Base-by-base conservation (phyloP, 2,797 vertebrate genomes). In the Neosalanx taihuensis region DNA sequence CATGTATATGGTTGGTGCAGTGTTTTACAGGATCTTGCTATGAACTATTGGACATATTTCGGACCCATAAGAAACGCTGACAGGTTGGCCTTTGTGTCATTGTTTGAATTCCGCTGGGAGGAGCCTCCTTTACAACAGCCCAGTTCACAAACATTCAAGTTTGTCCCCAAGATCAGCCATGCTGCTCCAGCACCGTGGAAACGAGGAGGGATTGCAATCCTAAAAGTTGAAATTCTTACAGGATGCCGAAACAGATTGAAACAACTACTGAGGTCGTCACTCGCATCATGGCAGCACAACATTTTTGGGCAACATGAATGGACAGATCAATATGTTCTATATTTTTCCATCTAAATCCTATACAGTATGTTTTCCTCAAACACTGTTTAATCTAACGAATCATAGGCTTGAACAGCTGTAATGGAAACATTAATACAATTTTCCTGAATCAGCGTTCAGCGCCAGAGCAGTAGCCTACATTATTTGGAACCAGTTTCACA, bases 111-210 rank as follows among this genome's bases (percentile, higher is more conserved):
- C 46, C 67, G 17, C 64, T 33, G 66, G 58, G 18, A 29, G 9
- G 15, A 49, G 18, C 53, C 60, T 31, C 33, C 26, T n/a, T 63
- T 35, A 73, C 77, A 78, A 69, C 53, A 60, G 58, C 66, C n/a
- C 20, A 37, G 67, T 66, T 76, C 23, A 46, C 1, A 3, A 70
- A 62, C 67, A 78, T 61, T 81, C 61, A 73, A 63, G 41, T 71
- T 71, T 66, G 76, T 17, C 70, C 37, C 12, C 31, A 13, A 26
- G 58, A 17, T 72, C 77, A 73, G 72, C 74, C 70, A 51, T 69
- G 72, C 63, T 70, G 67, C 61, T 58, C 33, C 67, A 12, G 61
- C 73, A 67, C 73, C 75, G 70, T 79, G 68, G 69, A 78, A 84
- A 84, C 79, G 72, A 73, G 33, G 60, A 49, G 41, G 26, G 77